Base-by-base conservation (phyloP, 1,140 invertebrate species). In the Drosophila willistoni region DNA sequence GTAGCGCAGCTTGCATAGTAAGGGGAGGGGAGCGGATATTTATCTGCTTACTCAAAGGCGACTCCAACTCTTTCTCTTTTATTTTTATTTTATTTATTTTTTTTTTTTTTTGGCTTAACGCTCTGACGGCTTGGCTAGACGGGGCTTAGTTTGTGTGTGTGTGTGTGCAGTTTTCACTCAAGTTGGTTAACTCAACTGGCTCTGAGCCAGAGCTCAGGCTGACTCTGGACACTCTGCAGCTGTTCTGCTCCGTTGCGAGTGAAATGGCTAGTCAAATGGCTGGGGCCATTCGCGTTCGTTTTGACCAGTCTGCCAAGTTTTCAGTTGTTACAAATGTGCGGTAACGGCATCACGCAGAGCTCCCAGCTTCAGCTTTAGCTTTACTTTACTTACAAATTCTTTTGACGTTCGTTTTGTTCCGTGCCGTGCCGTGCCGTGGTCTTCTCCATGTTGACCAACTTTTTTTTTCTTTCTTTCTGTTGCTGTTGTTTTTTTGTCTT, bases 271-370 rank as follows among this genome's bases (percentile, higher is more conserved):
- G 64, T 70, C 44, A 44, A 59, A 60, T 69, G 66, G 68, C 61
- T 39, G 29, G 39, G 25, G 62, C 36, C 34, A 47, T 47, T 51
- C 44, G 44, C 44, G 19, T 51, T 68, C 75, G 66, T 87, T 81
- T 80, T 78, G 66, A 83, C 84, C 80, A 79, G 70, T 86, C 76
- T 78, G 34, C 41, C 34, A 51, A 54, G 39, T 71, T 65, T 81
- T 87, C 81, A 89, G 85, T 89, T 89, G 85, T 72, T 71, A 87
- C 83, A 81, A 87, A 67, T 86, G 77, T 81, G 79, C 81, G 85
- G 78, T 84, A 90, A 89, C 85, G 85, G 77, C 73, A 89, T 44
- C 84, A 89, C 84, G 84, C 84, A 78, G 71, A 59, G 44, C 63
- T 78, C 70, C 65, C 71, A 54, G 68, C 34, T 69, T 68, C 55